Conservation (phyloP, 2,888 invertebrate species). For the Drosophila macrothrix region DNA sequence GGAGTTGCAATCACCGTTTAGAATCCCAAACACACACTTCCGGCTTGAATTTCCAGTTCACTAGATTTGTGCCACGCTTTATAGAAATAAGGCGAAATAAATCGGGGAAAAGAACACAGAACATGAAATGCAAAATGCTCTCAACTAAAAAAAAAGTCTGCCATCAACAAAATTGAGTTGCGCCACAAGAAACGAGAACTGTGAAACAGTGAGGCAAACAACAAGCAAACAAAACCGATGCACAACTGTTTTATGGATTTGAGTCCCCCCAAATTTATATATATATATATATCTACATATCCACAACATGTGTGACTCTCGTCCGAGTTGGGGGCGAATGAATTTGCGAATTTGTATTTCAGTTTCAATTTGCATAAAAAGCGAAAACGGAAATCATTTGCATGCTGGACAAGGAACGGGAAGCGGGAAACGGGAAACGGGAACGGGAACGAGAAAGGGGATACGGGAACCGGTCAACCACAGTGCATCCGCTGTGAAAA, state of each 20-base stretch:
- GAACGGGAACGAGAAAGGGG: background rate
- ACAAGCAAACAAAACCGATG: constrained; percentile 57
- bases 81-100: constrained; percentile 31
- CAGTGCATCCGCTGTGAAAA: constrained; percentile 29
- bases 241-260: constrained; percentile 59
- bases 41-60: constrained; percentile 51
- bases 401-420: constrained; percentile 19
- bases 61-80: constrained; percentile 64
- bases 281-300: background rate
- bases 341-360: constrained; percentile 20
- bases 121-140: constrained; percentile 36
- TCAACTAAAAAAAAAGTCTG: constrained; percentile 1
- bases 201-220: constrained; percentile 27
- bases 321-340: constrained; percentile 17
- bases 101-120: constrained; percentile 3
- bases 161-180: constrained; percentile 43
- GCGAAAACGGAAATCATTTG: constrained; percentile 69
- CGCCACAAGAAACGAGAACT: constrained; percentile 30
- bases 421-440: constrained; percentile 11
- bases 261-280: background rate
- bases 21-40: constrained; percentile 59
- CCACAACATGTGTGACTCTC: constrained; percentile 37
- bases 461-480: constrained; percentile 16
- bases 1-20: constrained; percentile 54
- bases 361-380: constrained; percentile 62